Evolutionary conservation across 2,113 vertebrate genomes (phyloP).

Genomic region (Nicator chloris): DNA sequence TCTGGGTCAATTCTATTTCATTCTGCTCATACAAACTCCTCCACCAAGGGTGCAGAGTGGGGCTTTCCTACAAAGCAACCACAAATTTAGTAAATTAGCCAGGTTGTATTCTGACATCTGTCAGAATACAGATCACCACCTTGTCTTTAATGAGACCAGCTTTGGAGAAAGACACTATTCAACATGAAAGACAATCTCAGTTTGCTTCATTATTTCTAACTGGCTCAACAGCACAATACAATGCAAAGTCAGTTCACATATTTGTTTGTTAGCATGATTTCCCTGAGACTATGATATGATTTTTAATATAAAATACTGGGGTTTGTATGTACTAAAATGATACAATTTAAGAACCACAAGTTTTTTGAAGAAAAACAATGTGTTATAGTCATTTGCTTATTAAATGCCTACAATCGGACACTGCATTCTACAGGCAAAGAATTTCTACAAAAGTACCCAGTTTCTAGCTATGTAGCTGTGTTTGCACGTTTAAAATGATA

Average conservation of each 20-base stretch:
- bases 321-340: constrained; percentile 35
- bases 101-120: neutral
- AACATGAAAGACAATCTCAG: neutral
- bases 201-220: constrained; percentile 36
- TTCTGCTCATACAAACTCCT: neutral
- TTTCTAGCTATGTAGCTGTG: constrained; percentile 47
- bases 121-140: neutral
- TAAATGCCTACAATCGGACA: constrained; percentile 40
- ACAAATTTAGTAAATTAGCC: constrained; percentile 34
- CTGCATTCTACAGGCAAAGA: constrained; percentile 46
- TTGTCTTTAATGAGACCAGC: neutral
- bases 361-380: constrained; percentile 63
- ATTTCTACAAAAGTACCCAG: constrained; percentile 47
- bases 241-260: neutral
- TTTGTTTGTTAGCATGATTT: constrained; percentile 17
- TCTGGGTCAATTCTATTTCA: neutral
- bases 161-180: neutral
- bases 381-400: constrained; percentile 55
- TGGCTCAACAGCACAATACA: neutral
- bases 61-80: constrained; percentile 11
- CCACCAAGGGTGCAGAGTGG: neutral
- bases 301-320: constrained; percentile 44
- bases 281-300: neutral
- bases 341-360: constrained; percentile 54
- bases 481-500: constrained; percentile 67